phyloP scores from a whole-genome alignment of 2,113 vertebrate genomes.

The Colossoma macropomum region DNA sequence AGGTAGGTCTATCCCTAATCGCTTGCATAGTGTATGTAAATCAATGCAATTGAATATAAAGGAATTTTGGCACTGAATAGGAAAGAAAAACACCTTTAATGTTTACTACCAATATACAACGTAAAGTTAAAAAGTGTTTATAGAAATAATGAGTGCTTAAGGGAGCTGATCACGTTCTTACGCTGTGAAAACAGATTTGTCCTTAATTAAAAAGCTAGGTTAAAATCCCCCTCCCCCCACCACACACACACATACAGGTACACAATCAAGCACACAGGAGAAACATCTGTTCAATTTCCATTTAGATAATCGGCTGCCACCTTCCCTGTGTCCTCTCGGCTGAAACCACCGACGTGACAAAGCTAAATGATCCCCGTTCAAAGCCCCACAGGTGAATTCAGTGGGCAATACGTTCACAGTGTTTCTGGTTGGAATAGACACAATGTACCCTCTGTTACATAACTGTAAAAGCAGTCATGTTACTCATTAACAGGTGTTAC shows the following conservation, averaged over 20 bases:
- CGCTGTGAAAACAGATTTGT: background rate
- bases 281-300: slow-evolving; percentile 40
- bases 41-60: too few relatives aligned
- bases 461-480: slow-evolving; percentile 20
- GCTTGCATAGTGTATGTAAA: too few relatives aligned
- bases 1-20: too few relatives aligned
- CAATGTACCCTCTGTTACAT: slow-evolving; percentile 16
- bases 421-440: background rate
- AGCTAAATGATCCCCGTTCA: background rate
- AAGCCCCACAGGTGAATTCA: background rate
- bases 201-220: slow-evolving; percentile 5
- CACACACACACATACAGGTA: background rate
- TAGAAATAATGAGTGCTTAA: background rate
- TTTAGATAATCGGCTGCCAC: slow-evolving; percentile 27
- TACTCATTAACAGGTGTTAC: slow-evolving; percentile 56
- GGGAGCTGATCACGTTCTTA: slow-evolving; percentile 2
- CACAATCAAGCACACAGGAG: slow-evolving; percentile 18
- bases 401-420: background rate
- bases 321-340: background rate
- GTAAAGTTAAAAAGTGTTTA: background rate
- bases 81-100: too few relatives aligned
- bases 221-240: background rate
- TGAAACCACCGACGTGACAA: background rate
- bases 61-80: too few relatives aligned
- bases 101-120: background rate